Base-by-base conservation (phyloP, 2,888 invertebrate species). In the Barypeithes pellucidus region DNA sequence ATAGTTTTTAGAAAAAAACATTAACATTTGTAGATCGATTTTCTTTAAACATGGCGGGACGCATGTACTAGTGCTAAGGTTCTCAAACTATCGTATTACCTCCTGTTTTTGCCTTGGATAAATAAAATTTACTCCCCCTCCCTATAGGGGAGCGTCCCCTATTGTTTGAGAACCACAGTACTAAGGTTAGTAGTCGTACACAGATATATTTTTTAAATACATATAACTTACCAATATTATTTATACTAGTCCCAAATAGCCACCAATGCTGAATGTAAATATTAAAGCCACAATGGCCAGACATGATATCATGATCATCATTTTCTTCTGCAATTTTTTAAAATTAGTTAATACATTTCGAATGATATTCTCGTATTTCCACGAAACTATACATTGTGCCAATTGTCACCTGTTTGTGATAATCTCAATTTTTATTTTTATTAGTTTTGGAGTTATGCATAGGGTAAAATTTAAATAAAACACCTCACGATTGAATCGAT, bases 271-370 rank as follows among this genome's bases (percentile, higher is more conserved):
- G 80, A 91, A 89, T 79, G 93, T 92, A 87, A 94, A 89, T 86
- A 94, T 92, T 88, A 94, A 89, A 87, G 92, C 91, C 89, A 93
- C 90, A 88, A 95, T 91, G 87, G 94, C 91, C 88, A 95, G 91
- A 90, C 95, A 95, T n/a, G n/a, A n/a, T 90, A 95, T 92, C 88
- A 94, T 91, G 91, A 95, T 95, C 92, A 94, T 93, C 89, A 95
- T 94, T 92, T 94, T 93, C 94, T 95, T 95, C 93, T 93, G 92
- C 90, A 91, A 73, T 72, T 59, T 76, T 72, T 71, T 45, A 73
- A 72, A 71, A 24, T 2, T 39, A 29, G 20, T 71, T 75, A 75
- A 72, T 67, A 72, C 14, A 63, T 33, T 67, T 60, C 20, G 14
- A 61, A 45, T 4, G 50, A 60, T 39, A 60, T 65, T 65, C n/a